phyloP scores from a whole-genome alignment of 1,140 invertebrate species.

The Rhopalosiphum maidis region DNA sequence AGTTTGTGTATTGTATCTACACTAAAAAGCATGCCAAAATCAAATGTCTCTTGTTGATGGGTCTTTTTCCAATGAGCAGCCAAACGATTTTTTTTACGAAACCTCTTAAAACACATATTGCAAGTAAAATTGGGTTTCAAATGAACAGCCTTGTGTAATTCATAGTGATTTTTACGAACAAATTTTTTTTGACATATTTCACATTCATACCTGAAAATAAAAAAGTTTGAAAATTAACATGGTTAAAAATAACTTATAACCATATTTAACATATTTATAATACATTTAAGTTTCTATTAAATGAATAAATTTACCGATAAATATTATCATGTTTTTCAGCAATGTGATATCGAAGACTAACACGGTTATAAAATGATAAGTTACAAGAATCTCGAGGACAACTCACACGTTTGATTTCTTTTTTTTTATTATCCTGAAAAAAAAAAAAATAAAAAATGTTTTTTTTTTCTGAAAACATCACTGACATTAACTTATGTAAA shows the following conservation, averaged over 20 bases:
- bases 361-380: slow-evolving; percentile 44
- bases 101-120: slow-evolving; percentile 64
- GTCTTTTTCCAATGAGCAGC: slow-evolving; percentile 64
- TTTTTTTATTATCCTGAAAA: slow-evolving; percentile 24
- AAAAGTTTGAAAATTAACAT: background rate
- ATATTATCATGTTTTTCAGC: slow-evolving; percentile 55
- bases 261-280: background rate
- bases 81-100: slow-evolving; percentile 64
- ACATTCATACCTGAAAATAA: slow-evolving; percentile 62
- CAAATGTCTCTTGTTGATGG: slow-evolving; percentile 63
- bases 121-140: slow-evolving; percentile 64
- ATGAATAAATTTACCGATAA: slow-evolving; percentile 17
- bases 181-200: slow-evolving; percentile 65
- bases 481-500: background rate
- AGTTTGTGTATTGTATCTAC: slow-evolving; percentile 37
- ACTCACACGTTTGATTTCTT: slow-evolving; percentile 31
- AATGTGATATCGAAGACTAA: slow-evolving; percentile 53
- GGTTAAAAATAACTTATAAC: background rate
- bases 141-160: slow-evolving; percentile 64
- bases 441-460: background rate
- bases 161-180: slow-evolving; percentile 65
- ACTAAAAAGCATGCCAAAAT: slow-evolving; percentile 43
- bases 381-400: slow-evolving; percentile 49
- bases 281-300: background rate
- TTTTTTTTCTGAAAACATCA: too few species aligned